phyloP scores from a whole-genome alignment of 2,797 vertebrate species.

The Trichosurus vulpecula region DNA sequence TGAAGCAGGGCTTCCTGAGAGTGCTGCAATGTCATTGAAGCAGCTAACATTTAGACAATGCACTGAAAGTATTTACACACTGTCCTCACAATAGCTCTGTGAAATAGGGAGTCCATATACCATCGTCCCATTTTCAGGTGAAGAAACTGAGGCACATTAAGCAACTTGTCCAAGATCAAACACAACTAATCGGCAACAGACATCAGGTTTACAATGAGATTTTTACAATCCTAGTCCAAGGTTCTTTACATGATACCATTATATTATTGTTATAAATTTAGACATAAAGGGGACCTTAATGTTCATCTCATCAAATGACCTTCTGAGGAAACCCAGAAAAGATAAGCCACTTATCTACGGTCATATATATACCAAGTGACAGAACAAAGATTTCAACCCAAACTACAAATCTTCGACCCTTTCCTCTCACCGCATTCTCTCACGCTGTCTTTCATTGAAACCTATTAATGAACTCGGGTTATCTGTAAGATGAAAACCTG shows the following conservation, averaged over 20 bases:
- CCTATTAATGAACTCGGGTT: conserved; percentile 55
- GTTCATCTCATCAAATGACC: not conserved
- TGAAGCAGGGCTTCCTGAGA: conserved; percentile 59
- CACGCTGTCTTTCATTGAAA: conserved; percentile 15
- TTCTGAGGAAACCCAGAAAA: not conserved
- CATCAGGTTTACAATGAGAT: not conserved
- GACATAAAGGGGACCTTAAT: not conserved
- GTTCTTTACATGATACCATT: not conserved
- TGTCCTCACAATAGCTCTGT: not conserved
- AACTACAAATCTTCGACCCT: not conserved
- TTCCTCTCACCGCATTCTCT: not conserved
- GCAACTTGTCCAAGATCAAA: no score
- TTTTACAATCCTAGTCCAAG: not conserved
- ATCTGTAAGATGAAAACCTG: conserved; percentile 62
- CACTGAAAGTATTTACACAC: not conserved
- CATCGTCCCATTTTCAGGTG: not conserved
- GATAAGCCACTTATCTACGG: not conserved
- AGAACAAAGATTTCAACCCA: not conserved
- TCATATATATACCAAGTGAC: not conserved
- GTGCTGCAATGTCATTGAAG: conserved; percentile 55
- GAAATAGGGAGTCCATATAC: not conserved
- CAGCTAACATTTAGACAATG: not conserved
- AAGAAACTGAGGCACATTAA: not conserved
- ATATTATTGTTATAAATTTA: not conserved
- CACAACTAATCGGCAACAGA: no score